Evolutionary conservation across 2,888 invertebrate genomes (phyloP).

Genomic region (Therioaphis trifolii): DNA sequence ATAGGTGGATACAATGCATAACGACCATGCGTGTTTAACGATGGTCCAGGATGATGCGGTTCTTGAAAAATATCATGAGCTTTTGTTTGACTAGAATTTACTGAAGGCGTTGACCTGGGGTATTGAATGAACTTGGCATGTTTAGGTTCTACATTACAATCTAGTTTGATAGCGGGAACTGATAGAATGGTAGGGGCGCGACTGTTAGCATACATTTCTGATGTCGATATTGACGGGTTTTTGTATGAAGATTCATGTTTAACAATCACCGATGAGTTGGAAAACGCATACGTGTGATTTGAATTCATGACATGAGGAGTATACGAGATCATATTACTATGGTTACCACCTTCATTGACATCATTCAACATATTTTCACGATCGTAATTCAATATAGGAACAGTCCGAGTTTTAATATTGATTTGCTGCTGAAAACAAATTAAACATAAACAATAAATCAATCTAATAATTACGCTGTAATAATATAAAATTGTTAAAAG

Average conservation of each 20-base stretch:
- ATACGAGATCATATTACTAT: conserved; percentile 51
- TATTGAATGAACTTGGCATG: not conserved
- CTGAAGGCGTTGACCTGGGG: not conserved
- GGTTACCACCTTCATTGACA: not conserved
- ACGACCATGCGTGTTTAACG: conserved; percentile 12
- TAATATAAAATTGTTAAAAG: too few relatives aligned
- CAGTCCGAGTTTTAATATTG: not conserved
- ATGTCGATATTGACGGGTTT: conserved; percentile 59
- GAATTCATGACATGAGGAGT: conserved; percentile 5
- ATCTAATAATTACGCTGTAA: too few relatives aligned
- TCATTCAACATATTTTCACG: not conserved
- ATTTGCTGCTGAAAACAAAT: not conserved
- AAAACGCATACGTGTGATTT: not conserved
- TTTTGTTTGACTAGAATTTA: conserved; percentile 13
- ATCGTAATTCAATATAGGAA: conserved; percentile 29
- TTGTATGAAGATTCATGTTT: conserved; percentile 57
- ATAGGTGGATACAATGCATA: conserved; percentile 34
- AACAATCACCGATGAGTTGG: conserved; percentile 62
- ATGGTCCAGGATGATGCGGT: conserved; percentile 7
- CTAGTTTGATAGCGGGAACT: not conserved
- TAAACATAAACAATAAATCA: not conserved
- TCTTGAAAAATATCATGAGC: conserved; percentile 2
- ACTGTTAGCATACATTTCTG: conserved; percentile 8
- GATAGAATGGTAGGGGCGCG: conserved; percentile 16
- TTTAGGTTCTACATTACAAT: not conserved